Evolutionary conservation across 2,888 invertebrate genomes (phyloP).

Genomic region (Yponomeuta malinellus): DNA sequence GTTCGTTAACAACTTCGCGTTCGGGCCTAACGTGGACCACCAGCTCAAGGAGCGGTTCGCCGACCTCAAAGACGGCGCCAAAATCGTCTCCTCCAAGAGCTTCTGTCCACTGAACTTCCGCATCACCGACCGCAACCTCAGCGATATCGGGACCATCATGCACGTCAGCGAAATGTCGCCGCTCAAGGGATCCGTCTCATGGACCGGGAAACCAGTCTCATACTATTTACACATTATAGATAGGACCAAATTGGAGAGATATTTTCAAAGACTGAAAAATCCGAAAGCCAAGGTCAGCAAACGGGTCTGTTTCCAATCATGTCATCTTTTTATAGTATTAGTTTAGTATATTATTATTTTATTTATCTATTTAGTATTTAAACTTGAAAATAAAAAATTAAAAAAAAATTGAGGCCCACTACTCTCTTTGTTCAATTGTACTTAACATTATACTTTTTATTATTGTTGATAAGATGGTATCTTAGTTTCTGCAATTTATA

Average conservation of each 20-base stretch:
- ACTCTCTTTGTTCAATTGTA: background rate
- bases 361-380: background rate
- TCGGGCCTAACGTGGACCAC: constrained; percentile 98
- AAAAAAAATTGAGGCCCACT: too few relatives aligned
- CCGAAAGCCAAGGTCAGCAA: constrained; percentile 84
- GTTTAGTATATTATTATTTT: constrained; percentile 5
- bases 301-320: constrained; percentile 72
- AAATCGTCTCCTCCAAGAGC: constrained; percentile 98
- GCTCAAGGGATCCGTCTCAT: constrained; percentile 95
- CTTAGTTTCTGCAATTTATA: background rate
- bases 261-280: constrained; percentile 96
- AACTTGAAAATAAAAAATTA: background rate
- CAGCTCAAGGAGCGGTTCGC: constrained; percentile 97
- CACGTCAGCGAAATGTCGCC: constrained; percentile 98
- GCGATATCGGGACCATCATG: constrained; percentile 99
- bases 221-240: constrained; percentile 99
- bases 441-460: background rate
- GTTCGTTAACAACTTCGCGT: constrained; percentile 99
- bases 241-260: constrained; percentile 96
- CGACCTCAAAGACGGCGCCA: constrained; percentile 95
- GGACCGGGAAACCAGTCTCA: constrained; percentile 99
- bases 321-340: constrained; percentile 30
- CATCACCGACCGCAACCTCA: constrained; percentile 97
- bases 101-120: constrained; percentile 99
- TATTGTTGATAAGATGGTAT: background rate